Percentiles rank a stretch among this genome's conserved stretches.
These are phyloP conservation scores for Spilogale gracilis DNA, from an alignment of 2,113 vertebrate genomes.

Conservation along the genomic window DNA sequence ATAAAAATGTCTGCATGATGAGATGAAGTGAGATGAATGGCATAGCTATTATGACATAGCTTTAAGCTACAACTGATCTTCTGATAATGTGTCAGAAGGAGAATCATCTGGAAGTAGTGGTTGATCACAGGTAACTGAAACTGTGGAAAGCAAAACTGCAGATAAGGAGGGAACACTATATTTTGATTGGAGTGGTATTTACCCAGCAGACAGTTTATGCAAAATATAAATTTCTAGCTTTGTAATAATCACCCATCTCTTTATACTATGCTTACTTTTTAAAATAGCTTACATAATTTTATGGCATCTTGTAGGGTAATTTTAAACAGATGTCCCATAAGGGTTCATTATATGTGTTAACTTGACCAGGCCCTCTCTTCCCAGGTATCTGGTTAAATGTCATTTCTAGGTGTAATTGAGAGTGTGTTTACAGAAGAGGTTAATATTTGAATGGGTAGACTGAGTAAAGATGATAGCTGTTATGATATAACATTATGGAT, in stretches of 20 bases:
- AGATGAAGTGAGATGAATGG: neutral
- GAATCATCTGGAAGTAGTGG: neutral
- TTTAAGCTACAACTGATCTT: neutral
- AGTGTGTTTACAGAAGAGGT: neutral
- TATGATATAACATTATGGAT: neutral
- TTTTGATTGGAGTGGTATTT: neutral
- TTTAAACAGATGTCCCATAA: neutral
- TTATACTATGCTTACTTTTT: neutral
- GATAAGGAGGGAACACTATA: neutral
- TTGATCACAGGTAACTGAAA: neutral
- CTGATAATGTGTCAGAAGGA: neutral
- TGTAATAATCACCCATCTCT: neutral
- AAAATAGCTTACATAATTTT: neutral
- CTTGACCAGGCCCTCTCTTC: rapidly evolving
- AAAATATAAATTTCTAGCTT: neutral
- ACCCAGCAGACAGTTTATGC: neutral
- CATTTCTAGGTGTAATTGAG: neutral
- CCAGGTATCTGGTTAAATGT: neutral
- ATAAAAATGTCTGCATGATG: neutral
- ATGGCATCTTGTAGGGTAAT: neutral
- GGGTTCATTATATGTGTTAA: neutral
- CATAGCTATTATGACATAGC: neutral
- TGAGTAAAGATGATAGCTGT: neutral
- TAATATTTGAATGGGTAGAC: neutral
- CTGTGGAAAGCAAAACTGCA: neutral